Base-by-base conservation (phyloP, 2,888 invertebrate species). In the Lasioglossum zephyrum region DNA sequence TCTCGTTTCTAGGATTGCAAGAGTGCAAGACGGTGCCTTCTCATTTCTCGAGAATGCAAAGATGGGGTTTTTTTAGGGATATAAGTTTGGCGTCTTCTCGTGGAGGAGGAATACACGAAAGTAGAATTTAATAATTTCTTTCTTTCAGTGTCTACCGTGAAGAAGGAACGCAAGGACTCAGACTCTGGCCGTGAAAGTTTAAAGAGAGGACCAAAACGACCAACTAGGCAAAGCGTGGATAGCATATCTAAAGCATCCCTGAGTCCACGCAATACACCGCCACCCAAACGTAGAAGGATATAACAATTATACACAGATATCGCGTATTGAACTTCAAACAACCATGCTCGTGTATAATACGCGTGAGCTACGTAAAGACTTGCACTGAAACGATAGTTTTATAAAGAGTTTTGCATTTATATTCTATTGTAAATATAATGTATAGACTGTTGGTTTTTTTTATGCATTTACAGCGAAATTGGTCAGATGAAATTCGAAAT, bases 201-300 rank as follows among this genome's bases (percentile, higher is more conserved):
- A 26, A 95, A 95, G 73, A 88, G 95, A 88, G 94, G 93, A 13
- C 93, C 93, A 13, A 95, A 95, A 87, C 93, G 95, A 84, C 95
- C 95, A 53, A 95, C 95, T 1, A 93, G 95, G 85, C 95, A 95
- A 85, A 95, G 95, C 72, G 90, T 92, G 26, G 95, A 95, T 76
- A 95, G 92, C 77, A 91, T 93, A 9, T 93, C 93, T 4, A 95
- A 95, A 89, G 92, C 94, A 53, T 92, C 94, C 13, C 92, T 95
- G 3, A 95, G 95, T 90, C 95, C 95, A 47, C 91, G 95, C 72
- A 94, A 95, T 87, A 95, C 95, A 44, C 95, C 95, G 13, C 95
- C 95, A 1, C 92, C 93, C 0, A 95, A 95, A 90, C 93, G 95
- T 79, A 92, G 95, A 84, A 93, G 95, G 82, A 93, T 94, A 93